Percentiles rank a stretch among this genome's conserved stretches.
These are phyloP conservation scores for Pteruthius melanotis DNA, from an alignment of 2,113 vertebrate genomes.

Conservation along the genomic window DNA sequence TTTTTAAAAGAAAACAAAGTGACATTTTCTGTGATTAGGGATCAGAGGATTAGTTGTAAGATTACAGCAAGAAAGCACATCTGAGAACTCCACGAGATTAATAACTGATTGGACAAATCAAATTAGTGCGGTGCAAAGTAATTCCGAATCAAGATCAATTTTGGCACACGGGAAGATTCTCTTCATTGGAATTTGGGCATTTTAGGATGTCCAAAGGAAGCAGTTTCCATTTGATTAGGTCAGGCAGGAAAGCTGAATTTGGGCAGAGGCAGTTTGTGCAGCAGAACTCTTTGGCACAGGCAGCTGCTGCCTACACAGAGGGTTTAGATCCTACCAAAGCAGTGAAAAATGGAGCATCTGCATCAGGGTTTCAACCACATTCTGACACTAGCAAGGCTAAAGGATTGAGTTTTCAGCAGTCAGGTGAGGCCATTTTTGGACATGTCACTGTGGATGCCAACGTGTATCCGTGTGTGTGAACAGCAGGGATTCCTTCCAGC, in stretches of 20 bases:
- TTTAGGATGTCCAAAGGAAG: slow-evolving; percentile 37
- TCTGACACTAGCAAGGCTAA: background rate
- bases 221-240: slow-evolving; percentile 11
- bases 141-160: slow-evolving; percentile 71
- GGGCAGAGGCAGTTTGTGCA: slow-evolving; percentile 53
- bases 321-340: slow-evolving; percentile 16
- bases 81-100: slow-evolving; percentile 72
- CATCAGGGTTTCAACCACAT: slow-evolving; percentile 37
- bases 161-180: slow-evolving; percentile 8
- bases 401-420: background rate
- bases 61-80: slow-evolving; percentile 95
- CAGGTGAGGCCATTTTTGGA: background rate
- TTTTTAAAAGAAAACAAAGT: slow-evolving; percentile 23
- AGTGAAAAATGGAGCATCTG: slow-evolving; percentile 63
- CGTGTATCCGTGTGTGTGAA: background rate
- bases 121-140: slow-evolving; percentile 77
- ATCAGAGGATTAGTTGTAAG: slow-evolving; percentile 93
- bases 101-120: slow-evolving; percentile 79
- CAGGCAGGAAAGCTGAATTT: slow-evolving; percentile 21
- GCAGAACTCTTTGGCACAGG: slow-evolving; percentile 45
- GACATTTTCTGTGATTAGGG: slow-evolving; percentile 65
- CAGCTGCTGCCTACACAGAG: slow-evolving; percentile 38
- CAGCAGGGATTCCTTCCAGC: background rate
- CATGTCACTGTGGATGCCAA: background rate
- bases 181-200: slow-evolving; percentile 48